phyloP scores from a whole-genome alignment of 1,140 invertebrate species.

The Zeugodacus cucurbitae region DNA sequence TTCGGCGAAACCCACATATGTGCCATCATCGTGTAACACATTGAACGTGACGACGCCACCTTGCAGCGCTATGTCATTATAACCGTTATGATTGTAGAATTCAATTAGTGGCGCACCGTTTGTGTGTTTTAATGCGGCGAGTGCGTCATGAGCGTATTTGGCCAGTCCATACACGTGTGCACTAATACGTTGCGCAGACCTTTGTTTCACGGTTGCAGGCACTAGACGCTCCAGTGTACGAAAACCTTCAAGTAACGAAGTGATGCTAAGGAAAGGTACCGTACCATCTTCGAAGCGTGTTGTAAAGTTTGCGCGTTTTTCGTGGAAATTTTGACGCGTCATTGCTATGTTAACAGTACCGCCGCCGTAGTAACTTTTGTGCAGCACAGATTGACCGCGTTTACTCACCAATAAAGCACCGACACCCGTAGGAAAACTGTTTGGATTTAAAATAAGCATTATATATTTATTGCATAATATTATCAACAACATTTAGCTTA shows the following conservation, averaged over 20 bases:
- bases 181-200: constrained; percentile 76
- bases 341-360: constrained; percentile 88
- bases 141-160: constrained; percentile 75
- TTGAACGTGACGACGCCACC: constrained; percentile 93
- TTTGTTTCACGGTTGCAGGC: constrained; percentile 65
- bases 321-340: constrained; percentile 76
- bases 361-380: constrained; percentile 89
- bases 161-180: constrained; percentile 82
- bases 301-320: constrained; percentile 73
- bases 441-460: not conserved
- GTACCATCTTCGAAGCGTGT: constrained; percentile 96
- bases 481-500: constrained; percentile 2
- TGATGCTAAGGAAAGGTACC: constrained; percentile 86
- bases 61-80: constrained; percentile 74
- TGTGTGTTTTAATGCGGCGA: constrained; percentile 75
- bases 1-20: constrained; percentile 89
- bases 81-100: constrained; percentile 81
- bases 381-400: constrained; percentile 71
- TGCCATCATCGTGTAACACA: constrained; percentile 78
- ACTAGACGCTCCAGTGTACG: constrained; percentile 73
- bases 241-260: constrained; percentile 84
- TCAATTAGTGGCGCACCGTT: constrained; percentile 78
- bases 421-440: constrained; percentile 86
- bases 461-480: not conserved
- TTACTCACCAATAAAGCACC: constrained; percentile 88